phyloP scores from a whole-genome alignment of 2,113 vertebrate genomes.

The Leptodactylus fuscus region DNA sequence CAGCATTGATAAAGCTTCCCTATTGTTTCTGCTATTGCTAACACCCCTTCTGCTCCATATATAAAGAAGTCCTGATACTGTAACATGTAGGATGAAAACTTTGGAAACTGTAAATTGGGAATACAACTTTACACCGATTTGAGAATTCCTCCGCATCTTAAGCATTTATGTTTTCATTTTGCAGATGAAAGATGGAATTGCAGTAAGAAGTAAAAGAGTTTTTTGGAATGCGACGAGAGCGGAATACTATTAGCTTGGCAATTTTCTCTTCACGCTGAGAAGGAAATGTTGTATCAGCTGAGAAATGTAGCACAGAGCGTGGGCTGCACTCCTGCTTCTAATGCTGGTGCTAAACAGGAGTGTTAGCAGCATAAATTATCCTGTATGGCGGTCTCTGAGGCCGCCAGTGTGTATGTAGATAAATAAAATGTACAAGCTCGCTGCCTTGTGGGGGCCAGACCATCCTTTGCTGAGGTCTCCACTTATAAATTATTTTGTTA shows the following conservation, averaged over 20 bases:
- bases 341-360: constrained; percentile 32
- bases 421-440: constrained; percentile 53
- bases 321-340: constrained; percentile 13
- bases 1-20: no score
- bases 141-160: constrained; percentile 22
- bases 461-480: constrained; percentile 38
- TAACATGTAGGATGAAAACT: neutral
- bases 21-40: no score
- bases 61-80: no score
- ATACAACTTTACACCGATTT: neutral
- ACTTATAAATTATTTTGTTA: constrained; percentile 59
- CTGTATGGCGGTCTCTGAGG: constrained; percentile 48
- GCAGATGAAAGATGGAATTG: constrained; percentile 16
- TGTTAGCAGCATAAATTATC: constrained; percentile 57
- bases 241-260: constrained; percentile 13
- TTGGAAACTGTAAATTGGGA: neutral
- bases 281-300: constrained; percentile 44
- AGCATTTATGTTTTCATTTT: constrained; percentile 13
- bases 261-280: constrained; percentile 37
- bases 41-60: no score
- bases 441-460: constrained; percentile 34
- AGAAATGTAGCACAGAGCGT: constrained; percentile 18
- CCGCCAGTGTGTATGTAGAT: constrained; percentile 33
- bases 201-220: neutral
- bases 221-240: neutral